Base-by-base conservation (phyloP, 1,140 invertebrate species). In the honey bee (Apis mellifera) region DNA sequence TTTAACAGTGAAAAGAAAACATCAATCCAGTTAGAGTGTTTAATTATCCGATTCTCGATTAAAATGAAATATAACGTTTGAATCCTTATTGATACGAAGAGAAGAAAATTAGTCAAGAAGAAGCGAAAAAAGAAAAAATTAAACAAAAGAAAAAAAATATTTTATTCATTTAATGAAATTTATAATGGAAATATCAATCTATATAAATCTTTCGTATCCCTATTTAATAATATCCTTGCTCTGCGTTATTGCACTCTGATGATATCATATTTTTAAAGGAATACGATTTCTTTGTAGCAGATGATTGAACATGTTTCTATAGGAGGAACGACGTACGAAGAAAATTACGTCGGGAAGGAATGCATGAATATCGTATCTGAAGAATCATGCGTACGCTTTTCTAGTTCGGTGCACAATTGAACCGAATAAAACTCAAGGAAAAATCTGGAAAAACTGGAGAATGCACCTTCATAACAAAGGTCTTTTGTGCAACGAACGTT, bases 371-470 rank as follows among this genome's bases (percentile, higher is more conserved):
- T 82, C 72, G 42, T n/a, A n/a, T 26, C 57, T 8, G 60, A 60
- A 19, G 73, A 75, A 82, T 68, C 72, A 59, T 82, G 79, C 79
- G 79, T 82, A 68, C 72, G 64, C 23, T 76, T 69, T 82, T 82
- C 73, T 60, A 73, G 55, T 17, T 42, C 64, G 55, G 9, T 60
- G 73, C 79, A 52, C 79, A 76, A 82, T 82, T 74, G 54, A 82
- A 82, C 68, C 54, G 79, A 75, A 82, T 82, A 82, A 76, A 82
- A 76, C 73, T 82, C 72, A 66, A 76, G 71, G 72, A 59, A 82
- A 68, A 82, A 68, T 75, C 64, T 68, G 64, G 52, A 75, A 75
- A 82, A 82, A 82, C 72, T 75, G 23, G 60, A 55, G 64, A 76
- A 76, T 68, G 64, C 79, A 76, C 73, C 54, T 68, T 54, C 72